Base-by-base conservation (phyloP, 2,888 invertebrate genomes). In the Tachina lurida region DNA sequence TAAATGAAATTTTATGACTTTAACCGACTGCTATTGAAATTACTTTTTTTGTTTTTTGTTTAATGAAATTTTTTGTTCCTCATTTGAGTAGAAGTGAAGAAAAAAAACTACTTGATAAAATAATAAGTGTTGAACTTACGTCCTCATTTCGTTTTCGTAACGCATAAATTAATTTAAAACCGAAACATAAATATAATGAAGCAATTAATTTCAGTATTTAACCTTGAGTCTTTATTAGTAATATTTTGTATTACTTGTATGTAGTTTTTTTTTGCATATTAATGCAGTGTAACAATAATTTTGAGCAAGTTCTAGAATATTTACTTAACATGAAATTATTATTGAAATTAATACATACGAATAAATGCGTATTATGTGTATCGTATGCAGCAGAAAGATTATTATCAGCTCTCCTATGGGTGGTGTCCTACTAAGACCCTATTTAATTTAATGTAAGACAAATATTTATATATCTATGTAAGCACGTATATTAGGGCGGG, bases 1-100 rank as follows among this genome's bases (percentile, higher is more conserved):
- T 77, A 68, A 81, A 84, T 74, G 77, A 81, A 81, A 81, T 84
- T 84, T 84, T 84, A 84, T 67, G 76, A 84, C 84, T 84, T 68
- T 74, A 77, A 62, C 62, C 60, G 73, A 77, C 47, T 73, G 58
- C 54, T 74, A 70, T 68, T 81, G 81, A 81, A 81, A 52, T 31
- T 52, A 22, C 1, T 60, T 47, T 13, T 47, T 13, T 52, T 62
- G 31, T 47, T n/a, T n/a, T n/a, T n/a, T n/a, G n/a, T n/a, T n/a
- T n/a, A n/a, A 17, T 39, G 19, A 41, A 22, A 8, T 39, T 60
- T 68, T 31, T 58, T 74, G 54, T 75, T 80, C 13, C 74, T 80
- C 41, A 43, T 41, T 43, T 52, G 58, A n/a, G 56, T 22, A 39
- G 10, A 56, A 52, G 49, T 41, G 52, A 15, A 12, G 7, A 22